Percentiles rank a stretch among this genome's conserved stretches.
These are phyloP conservation scores for Neoscelio sp. DNA, from an alignment of 2,888 invertebrate genomes.

Conservation along the genomic window DNA sequence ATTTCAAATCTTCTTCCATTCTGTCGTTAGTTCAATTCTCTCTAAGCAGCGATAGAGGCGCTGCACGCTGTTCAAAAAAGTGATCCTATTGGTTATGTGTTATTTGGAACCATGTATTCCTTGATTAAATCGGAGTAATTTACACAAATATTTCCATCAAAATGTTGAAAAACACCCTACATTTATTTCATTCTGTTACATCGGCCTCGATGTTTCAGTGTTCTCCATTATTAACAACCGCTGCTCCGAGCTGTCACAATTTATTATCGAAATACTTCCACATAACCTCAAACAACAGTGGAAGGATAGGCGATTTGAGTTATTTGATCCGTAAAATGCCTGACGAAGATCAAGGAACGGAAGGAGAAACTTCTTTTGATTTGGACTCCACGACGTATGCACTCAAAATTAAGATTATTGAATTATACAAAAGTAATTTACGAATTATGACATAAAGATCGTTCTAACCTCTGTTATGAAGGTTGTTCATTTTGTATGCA, in stretches of 20 bases:
- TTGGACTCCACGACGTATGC: too few species aligned
- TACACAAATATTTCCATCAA: too few species aligned
- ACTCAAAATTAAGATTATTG: conserved; percentile 85
- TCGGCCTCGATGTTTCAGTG: not conserved
- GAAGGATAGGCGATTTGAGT: conserved; percentile 49
- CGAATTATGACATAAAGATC: too few species aligned
- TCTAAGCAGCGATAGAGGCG: too few species aligned
- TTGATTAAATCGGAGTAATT: too few species aligned
- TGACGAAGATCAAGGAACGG: conserved; percentile 89
- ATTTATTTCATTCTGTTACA: conserved; percentile 4
- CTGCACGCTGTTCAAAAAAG: too few species aligned
- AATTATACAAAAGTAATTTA: conserved; percentile 72
- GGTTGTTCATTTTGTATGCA: too few species aligned
- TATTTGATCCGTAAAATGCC: conserved; percentile 73
- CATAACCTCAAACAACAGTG: conserved; percentile 36
- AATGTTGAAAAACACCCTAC: conserved; percentile 30
- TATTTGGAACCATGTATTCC: too few species aligned
- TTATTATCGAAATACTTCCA: conserved; percentile 33
- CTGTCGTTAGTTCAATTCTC: too few species aligned
- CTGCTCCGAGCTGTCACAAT: not conserved
- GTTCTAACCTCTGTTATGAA: too few species aligned
- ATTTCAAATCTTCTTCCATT: too few species aligned
- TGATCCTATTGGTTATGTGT: too few species aligned
- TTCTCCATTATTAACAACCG: not conserved
- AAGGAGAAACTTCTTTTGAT: conserved; percentile 89